Evolutionary conservation across 2,113 vertebrate species (phyloP), one percentile per base, ranked within the genome.

Genomic region (Grammomys dolichurus): DNA sequence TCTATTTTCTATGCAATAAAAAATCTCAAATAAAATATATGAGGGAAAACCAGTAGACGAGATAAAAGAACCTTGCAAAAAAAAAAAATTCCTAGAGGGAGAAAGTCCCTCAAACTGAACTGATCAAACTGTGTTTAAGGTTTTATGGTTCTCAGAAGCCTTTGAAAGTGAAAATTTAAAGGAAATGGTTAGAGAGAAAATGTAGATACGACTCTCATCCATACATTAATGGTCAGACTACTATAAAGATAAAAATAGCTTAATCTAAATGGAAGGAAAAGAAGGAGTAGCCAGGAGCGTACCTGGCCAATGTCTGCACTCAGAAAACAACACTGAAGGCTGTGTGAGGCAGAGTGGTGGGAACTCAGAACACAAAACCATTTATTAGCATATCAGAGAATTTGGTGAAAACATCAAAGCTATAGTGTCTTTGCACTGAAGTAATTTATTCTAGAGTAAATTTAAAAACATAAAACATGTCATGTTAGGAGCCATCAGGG

Each of bases 161-260:
- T 96, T 96, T 96, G 86, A 90, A 96, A 93, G 72, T 72, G 19
- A 86, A 65, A 86, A 73, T 10, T 88, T 76, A 87, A 92, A 90
- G 13, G 31, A 88, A 87, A 2, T 58, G 40, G 2, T 65, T 89
- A 63, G 33, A 26, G 48, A 88, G 33, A 31, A 93, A 82, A 13
- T 88, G 8, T 63, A 43, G 3, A 9, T 43, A 36, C 58, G 73
- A 93, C 14, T 88, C 48, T 48, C 85, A 76, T 89, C 92, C 75
- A 43, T 73, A 80, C 58, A n/a, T 69, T 67, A 86, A 58, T 87
- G 26, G 28, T 0, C 7, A 85, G 7, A 56, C 89, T 95, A 43
- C 58, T 56, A 26, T 16, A 69, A 33, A 93, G 54, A 81, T 14
- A 77, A 78, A 87, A 97, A 92, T 17, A 51, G 26, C 3, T 11